A percentile compares a stretch with the other conserved stretches of the same genome.
Evolutionary conservation across 1,140 invertebrate genomes (phyloP).

Genomic region (Pristionchus pacificus): DNA sequence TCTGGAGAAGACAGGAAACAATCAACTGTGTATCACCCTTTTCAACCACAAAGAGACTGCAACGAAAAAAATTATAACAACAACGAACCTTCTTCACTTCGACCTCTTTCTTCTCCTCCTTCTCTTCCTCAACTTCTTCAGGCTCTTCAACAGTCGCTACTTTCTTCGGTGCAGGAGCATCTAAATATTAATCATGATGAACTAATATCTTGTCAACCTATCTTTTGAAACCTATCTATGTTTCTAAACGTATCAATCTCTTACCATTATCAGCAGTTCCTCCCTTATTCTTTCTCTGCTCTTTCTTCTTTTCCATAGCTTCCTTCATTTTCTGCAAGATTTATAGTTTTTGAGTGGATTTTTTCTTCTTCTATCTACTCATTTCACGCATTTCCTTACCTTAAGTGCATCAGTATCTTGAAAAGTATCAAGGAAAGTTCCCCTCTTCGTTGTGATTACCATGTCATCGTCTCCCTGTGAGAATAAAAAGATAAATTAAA

Average conservation of each 20-base stretch:
- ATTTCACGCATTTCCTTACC: slow-evolving; percentile 4
- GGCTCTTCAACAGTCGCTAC: slow-evolving; percentile 21
- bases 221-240: too few species aligned
- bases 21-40: too few species aligned
- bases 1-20: too few species aligned
- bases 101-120: slow-evolving; percentile 21
- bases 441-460: slow-evolving; percentile 28
- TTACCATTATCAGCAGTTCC: slow-evolving; percentile 9
- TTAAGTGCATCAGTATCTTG: slow-evolving; percentile 37
- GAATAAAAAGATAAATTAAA: too few species aligned
- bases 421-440: slow-evolving; percentile 19
- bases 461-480: slow-evolving; percentile 23
- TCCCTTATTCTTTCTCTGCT: slow-evolving; percentile 6
- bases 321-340: slow-evolving; percentile 16
- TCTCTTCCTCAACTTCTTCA: slow-evolving; percentile 27
- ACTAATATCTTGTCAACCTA: too few species aligned
- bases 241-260: not conserved
- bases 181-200: slow-evolving; percentile 24
- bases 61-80: too few species aligned
- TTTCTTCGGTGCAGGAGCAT: slow-evolving; percentile 31
- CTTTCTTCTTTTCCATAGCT: slow-evolving; percentile 14
- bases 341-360: too few species aligned
- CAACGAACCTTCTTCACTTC: slow-evolving; percentile 10
- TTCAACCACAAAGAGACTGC: too few species aligned
- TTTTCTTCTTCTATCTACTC: too few species aligned